Percentiles rank a stretch among this genome's conserved stretches.
Conservation (phyloP, 2,888 invertebrate genomes). For the Itoplectis maculator region DNA sequence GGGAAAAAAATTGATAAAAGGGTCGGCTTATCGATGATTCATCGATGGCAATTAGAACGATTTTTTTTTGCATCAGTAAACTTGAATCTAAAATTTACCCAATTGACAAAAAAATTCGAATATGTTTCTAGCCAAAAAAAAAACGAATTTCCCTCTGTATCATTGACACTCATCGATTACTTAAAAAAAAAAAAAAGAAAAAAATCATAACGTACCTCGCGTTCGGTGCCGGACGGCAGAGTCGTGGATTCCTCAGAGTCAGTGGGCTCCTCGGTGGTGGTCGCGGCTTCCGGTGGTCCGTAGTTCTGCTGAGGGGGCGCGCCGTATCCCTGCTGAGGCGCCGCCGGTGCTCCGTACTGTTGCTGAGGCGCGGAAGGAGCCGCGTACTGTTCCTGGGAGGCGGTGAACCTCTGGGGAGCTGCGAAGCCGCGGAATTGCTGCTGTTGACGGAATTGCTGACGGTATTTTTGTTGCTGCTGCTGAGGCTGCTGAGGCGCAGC, state of each 20-base stretch:
- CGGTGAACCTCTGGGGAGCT: constrained; percentile 65
- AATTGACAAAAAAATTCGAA: too few species aligned
- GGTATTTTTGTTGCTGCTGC: too few species aligned
- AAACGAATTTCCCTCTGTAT: too few species aligned
- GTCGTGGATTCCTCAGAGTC: constrained; percentile 80
- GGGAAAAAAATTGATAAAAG: too few species aligned
- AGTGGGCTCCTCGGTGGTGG: constrained; percentile 80
- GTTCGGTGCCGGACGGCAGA: constrained; percentile 77
- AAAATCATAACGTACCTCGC: constrained; percentile 75
- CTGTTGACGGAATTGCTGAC: constrained; percentile 59
- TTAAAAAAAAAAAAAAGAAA: too few species aligned
- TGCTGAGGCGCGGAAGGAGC: constrained; percentile 66
- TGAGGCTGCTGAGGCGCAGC: constrained; percentile 63
- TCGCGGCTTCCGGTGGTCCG: constrained; percentile 76
- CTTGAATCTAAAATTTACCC: too few species aligned
- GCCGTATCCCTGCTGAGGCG: constrained; percentile 68
- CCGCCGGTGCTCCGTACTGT: constrained; percentile 69
- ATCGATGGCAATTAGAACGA: neutral
- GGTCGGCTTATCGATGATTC: too few species aligned
- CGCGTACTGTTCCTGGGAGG: constrained; percentile 62
- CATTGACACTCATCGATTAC: too few species aligned
- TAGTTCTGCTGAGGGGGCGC: constrained; percentile 52
- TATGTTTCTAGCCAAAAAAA: too few species aligned
- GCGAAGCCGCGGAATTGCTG: constrained; percentile 77
- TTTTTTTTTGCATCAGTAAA: neutral